Evolutionary conservation across 2,797 vertebrate species (phyloP).

Genomic region (Cottoperca gobio): DNA sequence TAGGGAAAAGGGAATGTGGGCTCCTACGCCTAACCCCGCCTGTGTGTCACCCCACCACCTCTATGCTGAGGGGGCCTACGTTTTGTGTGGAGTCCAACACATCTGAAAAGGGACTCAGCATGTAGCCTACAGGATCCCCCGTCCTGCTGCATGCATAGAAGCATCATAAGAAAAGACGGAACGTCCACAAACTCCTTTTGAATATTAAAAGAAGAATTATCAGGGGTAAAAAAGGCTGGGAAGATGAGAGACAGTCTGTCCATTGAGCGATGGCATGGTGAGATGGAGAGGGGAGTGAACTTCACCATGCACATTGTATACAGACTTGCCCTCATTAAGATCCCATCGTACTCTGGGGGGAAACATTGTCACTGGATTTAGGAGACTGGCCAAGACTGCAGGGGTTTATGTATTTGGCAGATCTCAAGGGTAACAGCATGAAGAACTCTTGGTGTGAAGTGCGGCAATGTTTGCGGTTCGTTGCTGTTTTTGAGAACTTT

Average conservation of each 20-base stretch:
- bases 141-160: constrained; percentile 65
- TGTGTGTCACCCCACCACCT: constrained; percentile 79
- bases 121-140: constrained; percentile 74
- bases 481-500: constrained; percentile 36
- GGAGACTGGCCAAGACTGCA: constrained; percentile 55
- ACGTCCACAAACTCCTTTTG: constrained; percentile 77
- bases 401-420: constrained; percentile 65
- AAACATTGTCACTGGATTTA: constrained; percentile 67
- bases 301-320: constrained; percentile 63
- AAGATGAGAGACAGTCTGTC: constrained; percentile 69
- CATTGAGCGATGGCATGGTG: constrained; percentile 59
- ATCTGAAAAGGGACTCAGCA: constrained; percentile 83
- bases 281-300: constrained; percentile 66
- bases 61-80: constrained; percentile 75
- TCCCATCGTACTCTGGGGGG: constrained; percentile 64
- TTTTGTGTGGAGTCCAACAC: constrained; percentile 78
- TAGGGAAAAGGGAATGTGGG: constrained; percentile 74
- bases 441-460: constrained; percentile 52
- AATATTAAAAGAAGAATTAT: constrained; percentile 79
- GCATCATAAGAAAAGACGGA: constrained; percentile 77
- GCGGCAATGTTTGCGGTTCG: constrained; percentile 31
- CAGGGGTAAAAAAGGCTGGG: constrained; percentile 52
- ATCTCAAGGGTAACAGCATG: constrained; percentile 51
- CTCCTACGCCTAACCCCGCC: constrained; percentile 62
- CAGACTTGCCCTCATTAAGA: constrained; percentile 72